phyloP scores from a whole-genome alignment of 2,888 invertebrate genomes.

The Strigamia transsilvanica region DNA sequence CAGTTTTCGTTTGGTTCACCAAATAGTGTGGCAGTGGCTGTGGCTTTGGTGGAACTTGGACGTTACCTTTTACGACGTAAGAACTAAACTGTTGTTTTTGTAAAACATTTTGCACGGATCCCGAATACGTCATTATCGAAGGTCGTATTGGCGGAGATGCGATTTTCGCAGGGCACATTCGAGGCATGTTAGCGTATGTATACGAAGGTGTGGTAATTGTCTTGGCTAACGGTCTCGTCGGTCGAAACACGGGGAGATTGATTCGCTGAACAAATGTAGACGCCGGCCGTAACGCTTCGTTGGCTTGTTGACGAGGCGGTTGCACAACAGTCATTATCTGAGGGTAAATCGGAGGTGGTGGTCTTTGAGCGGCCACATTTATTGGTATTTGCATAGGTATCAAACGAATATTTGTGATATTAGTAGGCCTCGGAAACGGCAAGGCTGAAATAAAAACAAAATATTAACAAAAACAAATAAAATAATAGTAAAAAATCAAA shows the following conservation, averaged over 20 bases:
- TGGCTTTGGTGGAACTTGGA: not conserved
- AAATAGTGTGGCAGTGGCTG: not conserved
- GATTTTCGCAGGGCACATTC: not conserved
- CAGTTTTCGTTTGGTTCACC: not conserved
- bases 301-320: not conserved
- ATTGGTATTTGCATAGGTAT: not conserved
- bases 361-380: too few species aligned
- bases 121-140: too few species aligned
- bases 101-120: too few species aligned
- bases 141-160: not conserved
- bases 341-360: too few species aligned
- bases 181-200: not conserved
- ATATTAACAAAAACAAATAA: too few species aligned
- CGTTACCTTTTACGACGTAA: not conserved
- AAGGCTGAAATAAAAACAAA: not conserved
- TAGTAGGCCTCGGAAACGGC: not conserved
- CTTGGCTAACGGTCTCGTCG: not conserved
- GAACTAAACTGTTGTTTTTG: not conserved
- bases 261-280: not conserved
- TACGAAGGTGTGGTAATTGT: slow-evolving; percentile 6
- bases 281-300: not conserved
- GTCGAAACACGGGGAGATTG: not conserved
- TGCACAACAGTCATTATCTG: too few species aligned
- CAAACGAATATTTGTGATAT: not conserved
- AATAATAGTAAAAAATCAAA: not conserved